Conservation (phyloP, 2,113 vertebrate species). For the Philantomba maxwellii region DNA sequence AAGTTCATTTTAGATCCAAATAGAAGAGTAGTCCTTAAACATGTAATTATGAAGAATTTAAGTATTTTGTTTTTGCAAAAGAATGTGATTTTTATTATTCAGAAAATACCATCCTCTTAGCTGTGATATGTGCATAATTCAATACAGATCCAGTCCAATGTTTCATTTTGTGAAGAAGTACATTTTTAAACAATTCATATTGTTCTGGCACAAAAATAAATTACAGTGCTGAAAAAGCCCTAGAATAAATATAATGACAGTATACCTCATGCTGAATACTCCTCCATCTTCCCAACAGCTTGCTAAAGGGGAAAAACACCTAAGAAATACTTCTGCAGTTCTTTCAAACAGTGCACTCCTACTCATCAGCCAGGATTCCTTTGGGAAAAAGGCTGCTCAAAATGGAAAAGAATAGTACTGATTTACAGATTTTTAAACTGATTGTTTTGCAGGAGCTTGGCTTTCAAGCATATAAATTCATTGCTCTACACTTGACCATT, state of each 20-base stretch:
- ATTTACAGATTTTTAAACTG: slow-evolving; percentile 8
- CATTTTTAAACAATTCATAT: slow-evolving; percentile 72
- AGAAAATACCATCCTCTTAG: slow-evolving; percentile 53
- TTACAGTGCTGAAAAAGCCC: slow-evolving; percentile 56
- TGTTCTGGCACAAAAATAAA: slow-evolving; percentile 71
- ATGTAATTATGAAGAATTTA: slow-evolving; percentile 13
- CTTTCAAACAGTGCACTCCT: slow-evolving; percentile 51
- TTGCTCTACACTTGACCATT: neutral
- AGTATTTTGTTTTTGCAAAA: slow-evolving; percentile 37
- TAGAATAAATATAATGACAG: slow-evolving; percentile 69
- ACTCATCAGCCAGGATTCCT: slow-evolving; percentile 39
- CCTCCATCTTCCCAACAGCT: slow-evolving; percentile 55
- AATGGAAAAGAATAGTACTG: slow-evolving; percentile 8
- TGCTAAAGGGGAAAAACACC: slow-evolving; percentile 54
- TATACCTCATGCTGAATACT: slow-evolving; percentile 53
- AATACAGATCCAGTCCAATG: slow-evolving; percentile 47
- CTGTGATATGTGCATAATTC: slow-evolving; percentile 66
- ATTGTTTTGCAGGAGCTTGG: neutral
- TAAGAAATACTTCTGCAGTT: slow-evolving; percentile 40
- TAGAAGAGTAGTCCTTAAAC: slow-evolving; percentile 4
- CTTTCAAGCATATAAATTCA: neutral
- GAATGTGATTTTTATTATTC: slow-evolving; percentile 38
- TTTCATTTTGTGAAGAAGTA: slow-evolving; percentile 62
- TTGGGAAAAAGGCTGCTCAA: slow-evolving; percentile 7
- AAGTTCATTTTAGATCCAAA: slow-evolving; percentile 16